phyloP scores from a whole-genome alignment of 2,797 vertebrate species.

The Acipenser transmontanus region DNA sequence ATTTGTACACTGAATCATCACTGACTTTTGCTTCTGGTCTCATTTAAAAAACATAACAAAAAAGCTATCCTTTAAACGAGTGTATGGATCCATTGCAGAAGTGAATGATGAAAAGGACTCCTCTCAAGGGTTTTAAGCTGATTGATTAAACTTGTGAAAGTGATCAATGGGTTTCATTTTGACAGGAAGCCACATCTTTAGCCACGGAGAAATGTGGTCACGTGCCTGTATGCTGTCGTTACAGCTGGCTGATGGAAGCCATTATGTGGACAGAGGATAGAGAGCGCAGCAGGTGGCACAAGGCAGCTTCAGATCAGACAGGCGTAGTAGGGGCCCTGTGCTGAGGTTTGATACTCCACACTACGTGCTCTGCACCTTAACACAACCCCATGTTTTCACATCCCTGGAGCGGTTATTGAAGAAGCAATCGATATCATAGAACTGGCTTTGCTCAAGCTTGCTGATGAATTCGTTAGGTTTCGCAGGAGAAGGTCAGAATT shows the following conservation, averaged over 20 bases:
- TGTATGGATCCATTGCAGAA: background rate
- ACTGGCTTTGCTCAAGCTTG: background rate
- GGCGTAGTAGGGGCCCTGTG: constrained; percentile 7
- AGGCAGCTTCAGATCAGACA: constrained; percentile 14
- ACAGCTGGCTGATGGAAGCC: background rate
- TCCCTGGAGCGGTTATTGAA: background rate
- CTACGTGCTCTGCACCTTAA: constrained; percentile 6
- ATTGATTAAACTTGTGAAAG: constrained; percentile 6
- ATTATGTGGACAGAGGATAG: constrained; percentile 5
- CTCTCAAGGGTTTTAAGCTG: background rate
- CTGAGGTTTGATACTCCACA: constrained; percentile 6
- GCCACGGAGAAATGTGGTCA: background rate
- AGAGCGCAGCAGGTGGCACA: constrained; percentile 18
- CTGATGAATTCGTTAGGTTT: constrained; percentile 6
- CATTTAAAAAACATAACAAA: too few species aligned
- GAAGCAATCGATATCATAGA: background rate
- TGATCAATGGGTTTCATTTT: background rate
- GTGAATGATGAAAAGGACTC: background rate
- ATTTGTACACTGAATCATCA: too few species aligned
- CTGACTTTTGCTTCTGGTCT: too few species aligned
- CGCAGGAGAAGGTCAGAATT: too few species aligned
- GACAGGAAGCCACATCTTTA: background rate
- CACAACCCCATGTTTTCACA: background rate
- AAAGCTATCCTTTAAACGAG: too few species aligned
- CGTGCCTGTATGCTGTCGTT: background rate